Base-by-base conservation (phyloP, 2,113 vertebrate genomes). In the Pachypanchax playfairii region DNA sequence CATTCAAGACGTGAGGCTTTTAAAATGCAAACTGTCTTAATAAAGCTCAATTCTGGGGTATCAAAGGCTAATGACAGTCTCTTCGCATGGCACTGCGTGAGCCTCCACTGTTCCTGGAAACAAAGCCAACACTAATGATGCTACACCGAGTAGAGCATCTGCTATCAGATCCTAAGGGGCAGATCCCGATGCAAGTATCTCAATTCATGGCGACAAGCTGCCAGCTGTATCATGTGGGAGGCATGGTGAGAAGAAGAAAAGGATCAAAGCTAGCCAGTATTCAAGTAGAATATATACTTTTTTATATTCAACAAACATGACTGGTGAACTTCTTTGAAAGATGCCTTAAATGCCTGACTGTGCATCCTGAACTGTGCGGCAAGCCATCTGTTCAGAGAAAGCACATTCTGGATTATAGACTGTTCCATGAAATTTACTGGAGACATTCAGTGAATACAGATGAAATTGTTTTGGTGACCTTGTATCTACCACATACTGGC, bases 111-210 rank as follows among this genome's bases (percentile, higher is more conserved):
- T 53, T 70, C 69, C 63, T 47, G 29, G 69, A 80, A 71, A 76
- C 60, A 73, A 73, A 70, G 59, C 73, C 51, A 48, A 48, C 57
- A 58, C 77, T 80, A 84, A 90, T 76, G 76, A 83, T 63, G 66
- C 67, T 17, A 33, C 70, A 67, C 47, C 42, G 60, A 50, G 55
- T 26, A 62, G 39, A 77, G 72, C 85, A 84, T 85, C 84, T 83
- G 76, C 70, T 70, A 42, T 58, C 6, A 1, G 64, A 73, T 77
- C 75, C 77, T 69, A 52, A 49, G 57, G 61, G 71, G 64, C 17
- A 66, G 72, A 78, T 64, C 69, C 63, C 62, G 55, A n/a, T 39
- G 46, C 10, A 36, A 66, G 47, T 62, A 21, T 54, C 67, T 75
- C 48, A 9, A 36, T 80, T 76, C 76, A 18, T 50, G 64, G 53